Evolutionary conservation across 2,797 vertebrate species (phyloP).

Genomic region (Gambusia yucatana): DNA sequence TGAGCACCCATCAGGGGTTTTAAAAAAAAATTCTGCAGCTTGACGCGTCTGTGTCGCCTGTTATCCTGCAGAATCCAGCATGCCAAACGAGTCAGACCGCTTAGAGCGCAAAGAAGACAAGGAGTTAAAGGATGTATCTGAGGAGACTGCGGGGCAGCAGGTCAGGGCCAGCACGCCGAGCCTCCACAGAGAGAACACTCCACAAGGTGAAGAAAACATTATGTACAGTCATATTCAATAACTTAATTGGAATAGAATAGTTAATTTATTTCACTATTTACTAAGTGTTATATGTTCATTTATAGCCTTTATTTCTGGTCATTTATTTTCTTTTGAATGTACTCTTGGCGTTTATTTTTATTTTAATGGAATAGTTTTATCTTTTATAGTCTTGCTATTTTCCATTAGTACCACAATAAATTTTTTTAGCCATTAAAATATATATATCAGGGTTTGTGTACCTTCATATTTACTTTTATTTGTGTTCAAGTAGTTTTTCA

Average conservation of each 20-base stretch:
- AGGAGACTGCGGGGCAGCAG: constrained; percentile 78
- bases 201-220: constrained; percentile 78
- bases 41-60: not conserved
- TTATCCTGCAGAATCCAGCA: constrained; percentile 65
- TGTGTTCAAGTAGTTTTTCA: not conserved
- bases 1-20: not conserved
- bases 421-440: not conserved
- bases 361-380: not conserved
- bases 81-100: constrained; percentile 87
- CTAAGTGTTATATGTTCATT: not conserved
- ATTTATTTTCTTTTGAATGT: not conserved
- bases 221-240: not conserved
- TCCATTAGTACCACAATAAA: not conserved
- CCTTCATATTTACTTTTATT: not conserved
- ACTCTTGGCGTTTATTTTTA: not conserved
- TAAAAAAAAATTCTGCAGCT: not conserved
- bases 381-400: not conserved
- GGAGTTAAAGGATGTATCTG: constrained; percentile 61
- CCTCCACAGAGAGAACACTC: constrained; percentile 72
- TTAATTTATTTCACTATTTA: not conserved
- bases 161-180: constrained; percentile 76
- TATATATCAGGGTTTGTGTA: too few species aligned
- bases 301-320: not conserved
- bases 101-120: constrained; percentile 70
- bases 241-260: not conserved